These are phyloP conservation scores for Atta cephalotes DNA, from an alignment of 1,140 invertebrate species.

Conservation along the genomic window DNA sequence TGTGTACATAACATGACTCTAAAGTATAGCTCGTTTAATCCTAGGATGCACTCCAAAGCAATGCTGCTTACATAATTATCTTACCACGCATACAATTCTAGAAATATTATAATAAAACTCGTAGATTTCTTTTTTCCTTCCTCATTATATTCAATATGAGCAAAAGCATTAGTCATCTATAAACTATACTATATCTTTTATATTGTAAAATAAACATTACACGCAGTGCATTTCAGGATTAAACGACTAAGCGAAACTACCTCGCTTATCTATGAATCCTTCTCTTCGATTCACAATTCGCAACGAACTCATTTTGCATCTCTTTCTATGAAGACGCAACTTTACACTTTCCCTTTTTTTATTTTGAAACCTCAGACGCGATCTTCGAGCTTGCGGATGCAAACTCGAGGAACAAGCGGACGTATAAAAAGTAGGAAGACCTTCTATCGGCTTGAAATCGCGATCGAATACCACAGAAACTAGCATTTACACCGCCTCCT, in stretches of 20 bases:
- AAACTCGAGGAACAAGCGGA: slow-evolving; percentile 15
- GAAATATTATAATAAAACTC: slow-evolving; percentile 28
- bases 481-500: neutral
- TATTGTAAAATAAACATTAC: slow-evolving; percentile 41
- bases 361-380: neutral
- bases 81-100: slow-evolving; percentile 31
- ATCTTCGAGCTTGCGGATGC: neutral
- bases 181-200: neutral
- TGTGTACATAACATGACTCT: slow-evolving; percentile 80
- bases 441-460: neutral
- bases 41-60: slow-evolving; percentile 45
- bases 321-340: neutral
- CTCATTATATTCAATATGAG: slow-evolving; percentile 2
- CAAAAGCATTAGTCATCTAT: slow-evolving; percentile 43
- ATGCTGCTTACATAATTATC: slow-evolving; percentile 18
- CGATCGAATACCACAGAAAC: slow-evolving; percentile 8
- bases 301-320: slow-evolving; percentile 26
- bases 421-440: slow-evolving; percentile 42
- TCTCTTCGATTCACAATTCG: slow-evolving; percentile 23
- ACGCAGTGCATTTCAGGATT: slow-evolving; percentile 51
- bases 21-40: slow-evolving; percentile 63
- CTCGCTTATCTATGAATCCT: slow-evolving; percentile 17
- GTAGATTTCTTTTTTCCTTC: neutral
- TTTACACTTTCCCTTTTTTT: neutral
- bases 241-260: slow-evolving; percentile 46